These are phyloP conservation scores for Anthopleura sola DNA, from an alignment of 64 coral and sea anemone genomes.

Conservation along the genomic window DNA sequence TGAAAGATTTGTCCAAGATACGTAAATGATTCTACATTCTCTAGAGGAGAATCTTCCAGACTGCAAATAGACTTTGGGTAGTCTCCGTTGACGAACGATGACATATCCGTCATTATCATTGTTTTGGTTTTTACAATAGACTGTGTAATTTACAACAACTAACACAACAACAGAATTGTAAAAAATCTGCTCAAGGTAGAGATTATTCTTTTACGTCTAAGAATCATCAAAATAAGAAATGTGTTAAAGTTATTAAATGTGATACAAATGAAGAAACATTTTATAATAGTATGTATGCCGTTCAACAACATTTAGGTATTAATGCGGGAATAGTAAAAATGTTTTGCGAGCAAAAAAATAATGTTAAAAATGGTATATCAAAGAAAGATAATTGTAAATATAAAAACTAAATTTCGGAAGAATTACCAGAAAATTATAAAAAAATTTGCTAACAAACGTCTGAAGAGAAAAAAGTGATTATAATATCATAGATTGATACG, in stretches of 20 bases:
- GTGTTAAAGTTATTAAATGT: neutral
- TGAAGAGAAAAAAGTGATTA: too few relatives aligned
- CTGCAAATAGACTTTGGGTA: too few relatives aligned
- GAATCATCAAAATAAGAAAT: conserved; percentile 34
- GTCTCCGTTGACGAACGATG: too few relatives aligned
- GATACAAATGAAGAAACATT: conserved; percentile 8
- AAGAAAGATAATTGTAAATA: conserved; percentile 3
- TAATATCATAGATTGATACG: too few relatives aligned
- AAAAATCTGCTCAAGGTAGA: conserved; percentile 11
- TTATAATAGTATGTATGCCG: conserved; percentile 27
- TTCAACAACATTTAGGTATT: conserved; percentile 8
- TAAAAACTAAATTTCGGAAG: conserved; percentile 27
- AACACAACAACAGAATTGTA: conserved; percentile 33
- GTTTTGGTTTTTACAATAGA: too few relatives aligned
- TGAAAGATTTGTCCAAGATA: too few relatives aligned
- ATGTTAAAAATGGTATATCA: conserved; percentile 22
- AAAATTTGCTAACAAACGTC: neutral
- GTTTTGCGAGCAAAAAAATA: neutral
- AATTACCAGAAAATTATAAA: conserved; percentile 23
- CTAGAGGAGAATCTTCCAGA: too few relatives aligned
- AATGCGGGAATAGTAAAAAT: neutral
- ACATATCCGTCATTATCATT: too few relatives aligned
- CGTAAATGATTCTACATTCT: too few relatives aligned
- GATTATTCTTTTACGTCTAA: conserved; percentile 17
- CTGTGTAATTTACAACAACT: conserved; percentile 39